Percentiles rank a stretch among this genome's conserved stretches.
Evolutionary conservation across 2,113 vertebrate species (phyloP).

Genomic region (Accipiter virgatus): DNA sequence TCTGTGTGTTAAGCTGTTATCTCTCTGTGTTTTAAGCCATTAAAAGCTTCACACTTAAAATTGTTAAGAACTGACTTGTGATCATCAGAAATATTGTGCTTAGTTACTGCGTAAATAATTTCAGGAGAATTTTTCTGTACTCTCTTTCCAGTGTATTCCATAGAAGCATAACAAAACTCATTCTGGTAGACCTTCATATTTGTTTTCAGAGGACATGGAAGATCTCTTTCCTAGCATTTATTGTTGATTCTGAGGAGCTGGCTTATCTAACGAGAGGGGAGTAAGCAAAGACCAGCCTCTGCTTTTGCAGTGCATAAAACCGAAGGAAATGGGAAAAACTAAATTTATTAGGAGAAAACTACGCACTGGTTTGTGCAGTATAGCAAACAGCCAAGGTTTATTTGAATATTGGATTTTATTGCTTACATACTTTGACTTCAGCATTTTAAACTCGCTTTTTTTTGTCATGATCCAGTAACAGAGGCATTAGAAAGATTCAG

Average conservation of each 20-base stretch:
- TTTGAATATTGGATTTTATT: neutral
- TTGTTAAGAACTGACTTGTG: neutral
- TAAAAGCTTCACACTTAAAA: neutral
- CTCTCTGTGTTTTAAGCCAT: neutral
- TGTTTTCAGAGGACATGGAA: neutral
- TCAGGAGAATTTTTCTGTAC: neutral
- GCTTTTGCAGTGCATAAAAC: neutral
- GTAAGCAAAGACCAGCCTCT: neutral
- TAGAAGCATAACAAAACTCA: neutral
- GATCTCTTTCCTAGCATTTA: neutral
- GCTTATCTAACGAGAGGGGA: neutral
- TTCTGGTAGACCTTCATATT: neutral
- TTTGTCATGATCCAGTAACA: neutral
- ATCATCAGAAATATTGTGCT: neutral
- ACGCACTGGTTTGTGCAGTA: neutral
- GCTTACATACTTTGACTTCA: neutral
- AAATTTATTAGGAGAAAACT: neutral
- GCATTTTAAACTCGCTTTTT: neutral
- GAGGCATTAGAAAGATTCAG: neutral
- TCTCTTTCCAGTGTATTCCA: neutral
- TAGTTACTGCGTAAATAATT: neutral
- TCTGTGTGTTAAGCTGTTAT: neutral
- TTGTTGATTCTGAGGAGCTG: neutral
- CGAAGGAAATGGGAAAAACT: neutral
- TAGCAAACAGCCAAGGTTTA: neutral